Base-by-base conservation (phyloP, 2,888 invertebrate genomes). In the Dasysyrphus tricinctus region DNA sequence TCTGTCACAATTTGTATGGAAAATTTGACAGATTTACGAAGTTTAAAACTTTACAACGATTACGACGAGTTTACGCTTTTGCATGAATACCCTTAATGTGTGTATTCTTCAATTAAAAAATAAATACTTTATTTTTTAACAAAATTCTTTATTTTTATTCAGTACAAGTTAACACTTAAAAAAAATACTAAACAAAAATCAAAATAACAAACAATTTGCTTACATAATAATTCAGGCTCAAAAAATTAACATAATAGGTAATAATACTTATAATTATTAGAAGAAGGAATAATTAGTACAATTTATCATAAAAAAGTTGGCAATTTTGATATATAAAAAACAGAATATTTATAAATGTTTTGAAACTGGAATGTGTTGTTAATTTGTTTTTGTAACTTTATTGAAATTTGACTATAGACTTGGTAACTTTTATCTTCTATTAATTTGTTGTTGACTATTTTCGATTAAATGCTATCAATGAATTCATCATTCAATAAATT, bases 101-200 rank as follows among this genome's bases (percentile, higher is more conserved):
- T 32, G 7, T 32, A 5, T 7, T 32, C 32, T 32, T 42, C 8
- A 29, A 54, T 5, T 14, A 24, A 14, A 9, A 29, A 54, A 2
- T 14, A 5, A 8, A 1, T 14, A 59, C 0, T 19, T 37, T 7
- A 19, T 34, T 65, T 74, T 59, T 69, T 42, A 75, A 83, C 70
- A 79, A 83, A 79, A 59, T 75, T 69, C 37, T 82, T 77, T 78
- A 69, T 78, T 67, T 57, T 63, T 75, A 80, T 63, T 84, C 83
- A 80, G 84, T 80, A 85, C 76, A 85, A 69, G 72, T 72, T 73
- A 80, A 77, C 69, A 49, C 80, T 85, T 85, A 84, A 77, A 80
- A 24, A 80, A 14, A 77, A 59, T 51, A n/a, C n/a, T 72, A 80
- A 77, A 78, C 4, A 32, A 76, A 16, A 75, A 39, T 16, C 0